Evolutionary conservation across 2,113 vertebrate species (phyloP), one percentile per base, ranked within the genome.

Genomic region (Muscicapa adusta): DNA sequence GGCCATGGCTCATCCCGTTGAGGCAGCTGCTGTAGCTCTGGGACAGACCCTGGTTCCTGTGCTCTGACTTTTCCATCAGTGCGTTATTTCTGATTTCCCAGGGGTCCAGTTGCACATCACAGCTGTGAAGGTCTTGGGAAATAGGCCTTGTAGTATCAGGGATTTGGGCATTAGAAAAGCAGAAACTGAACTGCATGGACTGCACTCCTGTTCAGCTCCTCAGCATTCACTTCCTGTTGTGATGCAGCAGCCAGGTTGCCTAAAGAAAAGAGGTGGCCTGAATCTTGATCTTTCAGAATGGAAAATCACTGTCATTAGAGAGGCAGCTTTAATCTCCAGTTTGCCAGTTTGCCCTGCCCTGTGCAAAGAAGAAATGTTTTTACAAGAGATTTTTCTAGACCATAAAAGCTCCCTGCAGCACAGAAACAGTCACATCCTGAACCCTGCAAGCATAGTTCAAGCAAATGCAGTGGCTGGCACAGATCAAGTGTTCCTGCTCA

Each of bases 51-150:
- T 33, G 18, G 42, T 33, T 54, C 40, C 62, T 61, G 18, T 51
- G 33, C 71, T 75, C n/a, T 56, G 47, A 36, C 65, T 60, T 77
- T 24, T 12, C 57, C 34, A 4, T 40, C 54, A 33, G 57, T 38
- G 38, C 34, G 36, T 1, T 36, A 51, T 50, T 84, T 87, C 23
- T 45, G 4, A 51, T 9, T 72, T 81, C 71, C 71, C 58, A 40
- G 34, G 28, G 63, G 40, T 53, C 28, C 31, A 36, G 29, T 7
- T 71, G 73, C 48, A 60, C 42, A 36, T 13, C n/a, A 29, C 74
- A 88, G 67, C 79, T 75, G 43, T 42, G 22, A 78, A 65, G 42
- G 75, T 87, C 84, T 62, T 91, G 50, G 34, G 91, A 91, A 77
- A 78, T 1, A 6, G 12, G 42, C 42, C 24, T 28, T 38, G 14